Evolutionary conservation across 2,797 vertebrate species (phyloP).

Genomic region (Falco peregrinus): DNA sequence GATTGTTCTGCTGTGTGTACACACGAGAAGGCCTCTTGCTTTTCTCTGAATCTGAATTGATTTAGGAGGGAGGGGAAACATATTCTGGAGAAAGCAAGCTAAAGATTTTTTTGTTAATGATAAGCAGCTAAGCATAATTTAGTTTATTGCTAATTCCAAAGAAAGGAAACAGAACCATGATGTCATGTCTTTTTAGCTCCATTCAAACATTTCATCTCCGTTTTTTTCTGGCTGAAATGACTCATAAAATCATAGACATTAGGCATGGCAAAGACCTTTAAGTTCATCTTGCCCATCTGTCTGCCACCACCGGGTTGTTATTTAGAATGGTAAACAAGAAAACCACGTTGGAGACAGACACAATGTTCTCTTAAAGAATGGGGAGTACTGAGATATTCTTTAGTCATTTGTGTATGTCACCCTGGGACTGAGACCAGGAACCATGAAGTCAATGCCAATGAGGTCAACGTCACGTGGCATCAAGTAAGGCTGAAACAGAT

Average conservation of each 20-base stretch:
- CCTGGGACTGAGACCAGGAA: neutral
- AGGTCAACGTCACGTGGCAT: fast-evolving
- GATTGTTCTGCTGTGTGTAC: neutral
- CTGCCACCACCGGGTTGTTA: neutral
- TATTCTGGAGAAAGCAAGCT: slow-evolving; percentile 16
- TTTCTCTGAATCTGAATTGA: neutral
- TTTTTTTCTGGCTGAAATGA: slow-evolving; percentile 19
- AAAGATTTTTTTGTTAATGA: slow-evolving; percentile 23
- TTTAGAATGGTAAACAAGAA: slow-evolving; percentile 14
- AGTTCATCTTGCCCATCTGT: slow-evolving; percentile 5
- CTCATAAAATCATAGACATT: slow-evolving; percentile 11
- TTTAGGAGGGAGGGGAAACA: neutral
- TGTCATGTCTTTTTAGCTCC: slow-evolving; percentile 22
- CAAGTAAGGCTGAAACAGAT: neutral
- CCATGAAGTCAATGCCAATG: fast-evolving
- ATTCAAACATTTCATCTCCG: neutral
- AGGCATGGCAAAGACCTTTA: slow-evolving; percentile 11
- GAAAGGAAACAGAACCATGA: slow-evolving; percentile 26
- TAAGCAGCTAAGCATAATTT: slow-evolving; percentile 14
- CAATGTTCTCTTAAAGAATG: neutral
- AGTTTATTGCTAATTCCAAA: slow-evolving; percentile 32
- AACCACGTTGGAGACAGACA: neutral
- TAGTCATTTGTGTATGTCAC: neutral
- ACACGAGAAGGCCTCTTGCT: neutral
- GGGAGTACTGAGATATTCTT: neutral